Evolutionary conservation across 1,140 invertebrate species (phyloP), one percentile per base, ranked within the genome.

Genomic region (Aradophagus sp.): DNA sequence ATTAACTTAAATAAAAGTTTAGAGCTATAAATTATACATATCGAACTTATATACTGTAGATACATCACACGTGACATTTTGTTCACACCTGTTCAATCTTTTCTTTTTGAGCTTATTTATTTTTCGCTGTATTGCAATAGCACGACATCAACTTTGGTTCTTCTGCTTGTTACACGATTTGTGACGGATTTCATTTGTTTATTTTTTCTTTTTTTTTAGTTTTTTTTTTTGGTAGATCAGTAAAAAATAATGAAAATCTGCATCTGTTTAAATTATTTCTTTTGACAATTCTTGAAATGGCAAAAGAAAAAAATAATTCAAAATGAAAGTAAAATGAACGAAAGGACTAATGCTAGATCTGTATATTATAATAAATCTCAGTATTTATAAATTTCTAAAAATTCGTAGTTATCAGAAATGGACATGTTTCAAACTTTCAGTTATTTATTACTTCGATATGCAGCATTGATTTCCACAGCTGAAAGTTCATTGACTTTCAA

Each of bases 311-410:
- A 56, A 35, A 34, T 23, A 23, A 23, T 23, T 23, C 29, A 47
- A 48, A 58, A 58, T 71, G 38, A 31, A 41, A 70, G 38, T 66
- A 59, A 72, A 75, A 72, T 16, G 66, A 65, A 77, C 32, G 44
- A 35, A 81, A 75, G 72, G 72, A 59, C 73, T 78, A 84, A 81
- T 48, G 59, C 74, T 80, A 84, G 74, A 75, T 79, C 75, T 84
- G 78, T 85, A 85, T 82, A 80, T 83, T 84, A 84, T 85, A 85
- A 86, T 84, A 86, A 84, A 84, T 84, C 83, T 85, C 83, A 83
- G 81, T 81, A 82, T 83, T 84, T 85, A 85, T 86, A 86, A 85
- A 85, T 82, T 85, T 84, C 84, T 85, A 84, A 85, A 86, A 86
- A 85, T 85, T 66, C 80, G 82, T 83, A 29, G 27, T n/a, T n/a